A percentile compares a stretch with the other conserved stretches of the same genome.
These are phyloP conservation scores for Oreochromis grahami DNA, from an alignment of 2,797 vertebrate genomes.

Conservation along the genomic window DNA sequence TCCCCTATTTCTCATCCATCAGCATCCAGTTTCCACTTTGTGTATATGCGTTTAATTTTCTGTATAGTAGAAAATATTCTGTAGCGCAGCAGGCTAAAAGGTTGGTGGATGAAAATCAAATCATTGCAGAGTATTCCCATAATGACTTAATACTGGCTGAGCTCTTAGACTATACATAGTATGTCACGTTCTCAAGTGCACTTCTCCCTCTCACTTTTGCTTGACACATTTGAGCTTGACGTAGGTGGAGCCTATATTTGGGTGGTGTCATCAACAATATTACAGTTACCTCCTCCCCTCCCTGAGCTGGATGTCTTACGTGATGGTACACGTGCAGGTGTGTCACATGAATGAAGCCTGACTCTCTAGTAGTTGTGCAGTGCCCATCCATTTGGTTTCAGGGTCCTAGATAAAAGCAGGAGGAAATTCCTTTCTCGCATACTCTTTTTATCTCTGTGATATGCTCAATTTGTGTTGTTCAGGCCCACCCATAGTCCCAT, in stretches of 20 bases:
- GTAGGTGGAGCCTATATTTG: slow-evolving; percentile 48
- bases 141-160: slow-evolving; percentile 21
- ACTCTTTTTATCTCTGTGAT: not conserved
- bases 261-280: slow-evolving; percentile 41
- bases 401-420: slow-evolving; percentile 4
- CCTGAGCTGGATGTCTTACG: not conserved
- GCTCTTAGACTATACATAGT: slow-evolving; percentile 48
- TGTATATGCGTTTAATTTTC: not conserved
- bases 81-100: not conserved
- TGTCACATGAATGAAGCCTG: slow-evolving; percentile 24
- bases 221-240: slow-evolving; percentile 49
- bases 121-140: slow-evolving; percentile 20
- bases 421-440: not conserved
- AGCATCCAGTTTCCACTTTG: not conserved
- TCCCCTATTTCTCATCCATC: not conserved
- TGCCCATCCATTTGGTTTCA: not conserved
- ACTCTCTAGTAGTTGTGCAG: not conserved
- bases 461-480: not conserved
- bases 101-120: slow-evolving; percentile 1
- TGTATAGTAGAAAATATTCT: not conserved
- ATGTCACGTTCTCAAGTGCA: slow-evolving; percentile 32
- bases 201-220: slow-evolving; percentile 22
- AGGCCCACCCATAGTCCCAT: not conserved
- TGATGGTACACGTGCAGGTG: slow-evolving; percentile 31
- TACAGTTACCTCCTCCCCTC: slow-evolving; percentile 19